Conservation (phyloP, 2,888 invertebrate species). For the Tachina grossa region DNA sequence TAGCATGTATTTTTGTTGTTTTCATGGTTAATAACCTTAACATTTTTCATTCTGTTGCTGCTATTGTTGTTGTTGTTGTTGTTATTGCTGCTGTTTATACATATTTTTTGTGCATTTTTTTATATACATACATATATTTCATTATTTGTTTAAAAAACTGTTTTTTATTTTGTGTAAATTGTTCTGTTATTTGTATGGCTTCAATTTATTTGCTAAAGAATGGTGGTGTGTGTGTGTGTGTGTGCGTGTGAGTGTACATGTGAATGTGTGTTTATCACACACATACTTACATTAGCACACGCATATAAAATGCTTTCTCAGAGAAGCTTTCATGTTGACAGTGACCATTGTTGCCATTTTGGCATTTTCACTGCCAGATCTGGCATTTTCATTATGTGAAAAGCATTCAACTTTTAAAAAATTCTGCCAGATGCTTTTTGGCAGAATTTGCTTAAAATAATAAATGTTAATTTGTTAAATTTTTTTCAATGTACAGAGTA, state of each 20-base stretch:
- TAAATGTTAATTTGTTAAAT: no score
- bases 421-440: no score
- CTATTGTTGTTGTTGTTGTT: constrained; percentile 35
- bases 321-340: constrained; percentile 63
- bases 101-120: constrained; percentile 34
- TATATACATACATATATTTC: constrained; percentile 33
- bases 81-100: constrained; percentile 39
- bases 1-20: constrained; percentile 58
- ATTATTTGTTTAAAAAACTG: constrained; percentile 44
- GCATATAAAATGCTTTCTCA: constrained; percentile 26
- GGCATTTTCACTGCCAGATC: no score
- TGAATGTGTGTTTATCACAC: constrained; percentile 20
- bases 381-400: no score
- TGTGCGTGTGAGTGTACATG: not conserved
- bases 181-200: constrained; percentile 70
- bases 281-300: not conserved
- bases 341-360: no score
- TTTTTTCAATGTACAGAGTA: no score
- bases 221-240: constrained; percentile 1
- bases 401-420: no score
- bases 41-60: constrained; percentile 35
- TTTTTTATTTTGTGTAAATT: constrained; percentile 48
- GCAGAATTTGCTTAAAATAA: no score
- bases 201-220: constrained; percentile 51
- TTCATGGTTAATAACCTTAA: constrained; percentile 69